Evolutionary conservation across 2,113 vertebrate genomes (phyloP).

Genomic region (Oncorhynchus masou): DNA sequence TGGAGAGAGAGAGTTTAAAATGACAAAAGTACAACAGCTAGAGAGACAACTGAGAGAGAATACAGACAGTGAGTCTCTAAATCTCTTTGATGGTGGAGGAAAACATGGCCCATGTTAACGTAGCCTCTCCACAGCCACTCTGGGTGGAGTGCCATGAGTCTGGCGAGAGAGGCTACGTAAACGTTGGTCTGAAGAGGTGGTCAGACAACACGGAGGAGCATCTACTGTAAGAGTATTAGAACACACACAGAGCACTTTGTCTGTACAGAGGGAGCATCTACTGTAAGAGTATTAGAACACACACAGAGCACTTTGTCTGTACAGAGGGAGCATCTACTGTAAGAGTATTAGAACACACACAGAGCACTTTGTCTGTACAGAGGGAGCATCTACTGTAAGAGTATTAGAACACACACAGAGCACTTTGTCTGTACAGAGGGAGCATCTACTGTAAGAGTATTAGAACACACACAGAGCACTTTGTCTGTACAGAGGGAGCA

Average conservation of each 20-base stretch:
- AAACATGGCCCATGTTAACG: too few species aligned
- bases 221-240: background rate
- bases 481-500: background rate
- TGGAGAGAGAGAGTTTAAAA: background rate
- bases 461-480: background rate
- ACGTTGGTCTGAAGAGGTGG: background rate
- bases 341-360: background rate
- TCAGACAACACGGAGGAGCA: background rate
- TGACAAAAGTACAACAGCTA: background rate
- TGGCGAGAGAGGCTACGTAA: background rate
- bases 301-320: background rate
- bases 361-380: background rate
- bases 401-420: background rate
- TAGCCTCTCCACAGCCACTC: too few species aligned
- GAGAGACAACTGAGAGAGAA: slow-evolving; percentile 17
- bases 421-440: background rate
- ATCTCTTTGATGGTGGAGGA: background rate
- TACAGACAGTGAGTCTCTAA: background rate
- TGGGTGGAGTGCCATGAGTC: too few species aligned
- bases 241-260: background rate
- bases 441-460: background rate
- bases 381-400: background rate
- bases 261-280: too few species aligned
- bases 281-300: background rate
- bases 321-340: background rate